Base-by-base conservation (phyloP, 2,888 invertebrate genomes). In the Hartigia nigra region DNA sequence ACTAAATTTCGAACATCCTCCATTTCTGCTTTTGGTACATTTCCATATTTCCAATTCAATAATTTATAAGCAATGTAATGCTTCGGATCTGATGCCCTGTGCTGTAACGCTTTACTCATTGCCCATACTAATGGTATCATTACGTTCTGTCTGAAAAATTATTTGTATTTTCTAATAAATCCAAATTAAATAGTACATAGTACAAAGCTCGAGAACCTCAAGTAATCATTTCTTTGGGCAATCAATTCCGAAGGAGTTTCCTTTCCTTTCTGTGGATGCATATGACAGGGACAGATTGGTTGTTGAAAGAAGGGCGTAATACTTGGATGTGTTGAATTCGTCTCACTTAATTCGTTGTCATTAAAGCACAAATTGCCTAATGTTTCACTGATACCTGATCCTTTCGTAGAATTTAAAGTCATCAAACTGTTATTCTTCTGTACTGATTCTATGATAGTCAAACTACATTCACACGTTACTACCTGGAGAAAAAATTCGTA, bases 41-140 rank as follows among this genome's bases (percentile, higher is more conserved):
- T 84, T 11, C 80, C 83, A 75, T 85, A 77, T 75, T 82, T 84
- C 89, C 89, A 89, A 23, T 83, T 81, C 74, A 87, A 55, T 37
- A 89, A 80, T 79, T 89, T 86, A 76, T 86, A 83, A 4, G 85
- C 85, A 12, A 86, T 79, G 35, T 87, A 88, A 80, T 89, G 81
- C 39, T 81, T 55, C 3, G 87, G 86, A 79, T 88, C 84, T 12
- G 87, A 80, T 74, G 90, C 87, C 35, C 81, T 81, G 74, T 84
- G 87, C 14, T 81, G 79, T 37, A 87, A 80, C 14, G 82, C 81
- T 80, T 80, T 86, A 31, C 79, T 81, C 69, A 86, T 74, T 37
- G 87, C 89, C 90, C 89, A 89, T 12, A 85, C 78, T 72, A 90
- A 80, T 34, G 88, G 88, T 34, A 80, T 78, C 84, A 88, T 83